Conservation (phyloP, 2,888 invertebrate genomes). For the Salticus scenicus region DNA sequence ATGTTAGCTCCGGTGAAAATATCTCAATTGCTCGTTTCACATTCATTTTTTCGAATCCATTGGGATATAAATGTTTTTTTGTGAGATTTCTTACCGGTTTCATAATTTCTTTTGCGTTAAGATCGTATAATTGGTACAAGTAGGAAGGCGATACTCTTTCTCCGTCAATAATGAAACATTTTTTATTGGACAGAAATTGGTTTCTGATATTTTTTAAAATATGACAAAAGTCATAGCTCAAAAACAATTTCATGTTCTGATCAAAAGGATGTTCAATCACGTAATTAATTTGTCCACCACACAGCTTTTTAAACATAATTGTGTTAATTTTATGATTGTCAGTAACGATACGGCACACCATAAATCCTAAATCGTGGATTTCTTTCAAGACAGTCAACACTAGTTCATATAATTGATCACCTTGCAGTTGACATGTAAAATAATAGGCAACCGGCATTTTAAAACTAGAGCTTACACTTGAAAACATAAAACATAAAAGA, state of each 20-base stretch:
- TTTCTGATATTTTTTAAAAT: constrained; percentile 4
- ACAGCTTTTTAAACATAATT: constrained; percentile 2
- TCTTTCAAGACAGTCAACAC: not conserved
- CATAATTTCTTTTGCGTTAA: not conserved
- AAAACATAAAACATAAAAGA: constrained; percentile 19
- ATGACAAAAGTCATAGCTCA: constrained; percentile 15
- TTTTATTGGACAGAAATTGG: not conserved
- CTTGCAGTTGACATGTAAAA: not conserved
- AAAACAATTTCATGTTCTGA: not conserved
- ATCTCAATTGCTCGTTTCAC: not conserved
- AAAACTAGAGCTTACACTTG: not conserved
- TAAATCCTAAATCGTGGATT: not conserved
- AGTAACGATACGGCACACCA: not conserved
- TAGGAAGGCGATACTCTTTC: not conserved
- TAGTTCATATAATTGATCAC: not conserved
- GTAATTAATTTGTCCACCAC: not conserved
- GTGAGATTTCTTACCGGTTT: not conserved
- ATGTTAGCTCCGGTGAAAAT: not conserved
- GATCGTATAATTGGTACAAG: not conserved
- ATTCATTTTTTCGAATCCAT: not conserved
- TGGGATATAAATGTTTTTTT: not conserved
- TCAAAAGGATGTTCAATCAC: not conserved
- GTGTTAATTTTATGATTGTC: constrained; percentile 1
- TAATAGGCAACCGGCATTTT: not conserved
- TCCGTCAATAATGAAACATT: not conserved